A percentile compares a stretch with the other conserved stretches of the same genome.
phyloP scores from a whole-genome alignment of 2,113 vertebrate genomes.

The Dicerorhinus sumatrensis region DNA sequence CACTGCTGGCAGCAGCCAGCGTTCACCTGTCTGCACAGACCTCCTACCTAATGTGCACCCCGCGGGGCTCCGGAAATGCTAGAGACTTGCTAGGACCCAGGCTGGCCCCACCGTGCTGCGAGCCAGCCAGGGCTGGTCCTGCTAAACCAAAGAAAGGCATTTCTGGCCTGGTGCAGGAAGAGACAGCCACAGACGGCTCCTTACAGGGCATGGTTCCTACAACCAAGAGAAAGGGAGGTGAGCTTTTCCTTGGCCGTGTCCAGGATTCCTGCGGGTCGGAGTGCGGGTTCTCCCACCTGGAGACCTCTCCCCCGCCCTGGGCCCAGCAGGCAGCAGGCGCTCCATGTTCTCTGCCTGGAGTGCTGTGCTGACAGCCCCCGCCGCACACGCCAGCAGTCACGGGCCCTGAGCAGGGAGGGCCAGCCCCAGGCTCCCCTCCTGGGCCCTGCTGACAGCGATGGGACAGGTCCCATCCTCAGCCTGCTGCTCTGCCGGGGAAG shows the following conservation, averaged over 20 bases:
- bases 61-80: not conserved
- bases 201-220: constrained; percentile 84
- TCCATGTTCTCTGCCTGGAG: not conserved
- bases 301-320: not conserved
- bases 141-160: constrained; percentile 62
- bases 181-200: constrained; percentile 64
- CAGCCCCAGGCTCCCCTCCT: not conserved
- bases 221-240: constrained; percentile 84
- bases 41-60: constrained; percentile 51
- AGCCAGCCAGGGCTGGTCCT: constrained; percentile 13
- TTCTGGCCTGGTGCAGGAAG: constrained; percentile 14
- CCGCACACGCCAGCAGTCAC: accelerated
- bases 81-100: constrained; percentile 51
- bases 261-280: not conserved
- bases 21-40: not conserved
- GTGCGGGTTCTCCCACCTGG: not conserved
- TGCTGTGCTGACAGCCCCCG: accelerated
- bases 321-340: accelerated
- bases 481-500: not conserved
- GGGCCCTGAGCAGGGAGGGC: not conserved
- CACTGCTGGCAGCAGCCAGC: not conserved
- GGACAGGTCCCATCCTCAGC: not conserved
- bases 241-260: not conserved
- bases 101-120: not conserved
- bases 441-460: not conserved